Evolutionary conservation across 2,113 vertebrate genomes (phyloP), one percentile per base, ranked within the genome.

Genomic region (Istiophorus platypterus): DNA sequence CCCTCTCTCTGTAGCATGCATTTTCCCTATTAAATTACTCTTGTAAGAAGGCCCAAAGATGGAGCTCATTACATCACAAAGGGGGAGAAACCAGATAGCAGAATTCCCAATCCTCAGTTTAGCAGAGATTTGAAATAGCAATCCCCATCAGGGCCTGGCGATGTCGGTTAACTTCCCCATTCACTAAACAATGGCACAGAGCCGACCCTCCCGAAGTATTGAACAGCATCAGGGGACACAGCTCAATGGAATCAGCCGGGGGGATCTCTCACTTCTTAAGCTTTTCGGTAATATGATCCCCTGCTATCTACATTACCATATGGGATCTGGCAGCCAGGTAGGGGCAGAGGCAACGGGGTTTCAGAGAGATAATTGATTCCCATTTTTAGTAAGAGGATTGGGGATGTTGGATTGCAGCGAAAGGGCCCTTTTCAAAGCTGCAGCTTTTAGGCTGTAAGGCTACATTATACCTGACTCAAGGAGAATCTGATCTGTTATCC

Each of bases 91-190:
- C 45, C 62, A 91, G 88, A 94, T 85, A 89, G 82, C 71, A 72
- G 47, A 87, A 88, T 89, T 90, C 92, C 91, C 91, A 74, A 71
- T 79, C 67, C 74, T 83, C 88, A 86, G 82, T 92, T 95, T 94
- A 93, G 90, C 84, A 80, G 81, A 87, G 88, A 91, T 94, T 93
- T 93, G 77, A 92, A 88, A 87, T 90, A 91, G 84, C 88, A 90
- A 89, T 88, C 91, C 90, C 89, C 91, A 88, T 73, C 66, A 88
- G 84, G 81, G 64, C 78, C 64, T 34, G 52, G 69, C 69, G 49
- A 81, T 81, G 88, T 88, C 87, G 75, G 76, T 85, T 92, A 91
- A 90, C 88, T 89, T 92, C 85, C 81, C 58, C 78, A 85, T 92
- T 93, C 85, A 77, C 63, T 49, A 81, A 91, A 90, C 86, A 91